These are phyloP conservation scores for Phasianus colchicus DNA, from an alignment of 2,113 vertebrate genomes.

Conservation along the genomic window DNA sequence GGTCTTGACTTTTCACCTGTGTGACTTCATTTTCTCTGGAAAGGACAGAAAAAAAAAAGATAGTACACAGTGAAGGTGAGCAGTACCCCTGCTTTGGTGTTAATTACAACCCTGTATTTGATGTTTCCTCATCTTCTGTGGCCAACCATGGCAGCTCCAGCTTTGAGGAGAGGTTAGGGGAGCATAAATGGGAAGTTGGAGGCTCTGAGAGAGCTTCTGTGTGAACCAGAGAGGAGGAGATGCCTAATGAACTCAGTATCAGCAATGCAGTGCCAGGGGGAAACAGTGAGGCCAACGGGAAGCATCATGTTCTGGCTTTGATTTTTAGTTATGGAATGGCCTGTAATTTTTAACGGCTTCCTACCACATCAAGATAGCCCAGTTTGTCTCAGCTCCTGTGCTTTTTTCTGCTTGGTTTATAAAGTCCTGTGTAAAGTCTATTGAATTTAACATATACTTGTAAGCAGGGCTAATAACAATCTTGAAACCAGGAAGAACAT, in stretches of 20 bases:
- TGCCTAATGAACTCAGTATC: background rate
- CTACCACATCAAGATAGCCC: background rate
- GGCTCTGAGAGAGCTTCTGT: background rate
- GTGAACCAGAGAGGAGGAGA: background rate
- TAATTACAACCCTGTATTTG: background rate
- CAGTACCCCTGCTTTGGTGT: background rate
- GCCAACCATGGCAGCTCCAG: background rate
- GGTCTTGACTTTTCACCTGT: background rate
- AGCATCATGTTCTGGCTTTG: background rate
- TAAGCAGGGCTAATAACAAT: background rate
- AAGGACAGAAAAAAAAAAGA: background rate
- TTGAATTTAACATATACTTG: background rate
- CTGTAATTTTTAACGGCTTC: background rate
- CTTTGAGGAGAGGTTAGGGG: background rate
- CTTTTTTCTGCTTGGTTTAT: background rate
- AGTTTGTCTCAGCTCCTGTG: background rate
- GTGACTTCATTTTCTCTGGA: background rate
- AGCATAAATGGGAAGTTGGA: background rate
- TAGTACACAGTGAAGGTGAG: background rate
- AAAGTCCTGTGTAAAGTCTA: background rate
- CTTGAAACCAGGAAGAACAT: background rate
- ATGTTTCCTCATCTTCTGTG: background rate
- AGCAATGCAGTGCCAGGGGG: background rate
- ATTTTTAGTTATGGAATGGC: background rate
- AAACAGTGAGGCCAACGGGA: background rate